Evolutionary conservation across 2,113 vertebrate species (phyloP).

Genomic region (Grallaria varia): DNA sequence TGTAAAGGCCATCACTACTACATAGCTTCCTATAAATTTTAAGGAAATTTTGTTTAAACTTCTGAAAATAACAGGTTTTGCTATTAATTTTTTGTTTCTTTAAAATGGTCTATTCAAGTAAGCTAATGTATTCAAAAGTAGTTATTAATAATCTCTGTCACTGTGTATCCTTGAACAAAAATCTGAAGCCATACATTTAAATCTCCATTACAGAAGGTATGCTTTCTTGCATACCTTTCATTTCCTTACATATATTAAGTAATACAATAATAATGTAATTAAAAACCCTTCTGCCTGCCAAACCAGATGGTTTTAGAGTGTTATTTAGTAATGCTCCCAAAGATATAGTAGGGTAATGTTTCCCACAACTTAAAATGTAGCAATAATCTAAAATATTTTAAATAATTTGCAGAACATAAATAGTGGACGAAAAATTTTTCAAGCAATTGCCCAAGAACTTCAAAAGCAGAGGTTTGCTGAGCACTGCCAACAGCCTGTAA

Average conservation of each 20-base stretch:
- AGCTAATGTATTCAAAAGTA: neutral
- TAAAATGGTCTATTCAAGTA: neutral
- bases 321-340: neutral
- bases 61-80: neutral
- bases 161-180: neutral
- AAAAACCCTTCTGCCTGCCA: neutral
- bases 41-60: neutral
- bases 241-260: neutral
- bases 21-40: neutral
- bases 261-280: neutral
- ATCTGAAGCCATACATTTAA: neutral
- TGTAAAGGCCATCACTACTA: neutral
- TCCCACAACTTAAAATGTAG: neutral
- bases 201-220: neutral
- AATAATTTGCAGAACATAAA: conserved; percentile 55
- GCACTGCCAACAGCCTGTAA: conserved; percentile 47
- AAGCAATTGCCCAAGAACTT: conserved; percentile 77
- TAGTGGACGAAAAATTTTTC: conserved; percentile 65
- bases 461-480: conserved; percentile 59
- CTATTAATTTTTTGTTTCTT: neutral
- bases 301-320: neutral
- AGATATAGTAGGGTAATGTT: neutral
- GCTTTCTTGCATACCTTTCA: neutral
- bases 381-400: neutral
- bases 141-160: neutral